phyloP scores from a whole-genome alignment of 2,797 vertebrate genomes.

The Orestias chungarensis region DNA sequence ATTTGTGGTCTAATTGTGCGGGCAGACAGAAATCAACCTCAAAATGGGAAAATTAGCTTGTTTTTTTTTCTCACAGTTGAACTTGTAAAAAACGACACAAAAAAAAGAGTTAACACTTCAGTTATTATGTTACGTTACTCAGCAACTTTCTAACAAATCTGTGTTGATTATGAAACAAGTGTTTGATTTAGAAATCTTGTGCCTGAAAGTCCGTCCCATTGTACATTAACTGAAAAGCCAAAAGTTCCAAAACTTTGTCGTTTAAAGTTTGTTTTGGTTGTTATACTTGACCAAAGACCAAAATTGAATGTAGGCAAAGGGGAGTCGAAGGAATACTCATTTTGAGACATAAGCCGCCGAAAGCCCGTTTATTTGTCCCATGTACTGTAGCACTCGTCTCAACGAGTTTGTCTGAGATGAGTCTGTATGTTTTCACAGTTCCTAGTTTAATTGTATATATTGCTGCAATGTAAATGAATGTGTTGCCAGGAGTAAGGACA shows the following conservation, averaged over 20 bases:
- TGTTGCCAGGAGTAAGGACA: no score
- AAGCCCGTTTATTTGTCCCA: conserved; percentile 63
- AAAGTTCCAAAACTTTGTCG: conserved; percentile 33
- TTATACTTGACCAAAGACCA: conserved; percentile 43
- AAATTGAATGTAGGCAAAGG: conserved; percentile 53
- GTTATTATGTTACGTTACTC: conserved; percentile 58
- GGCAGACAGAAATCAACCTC: conserved; percentile 65
- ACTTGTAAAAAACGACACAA: conserved; percentile 62
- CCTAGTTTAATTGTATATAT: no score
- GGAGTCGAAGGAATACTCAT: conserved; percentile 48
- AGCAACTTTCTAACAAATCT: conserved; percentile 55
- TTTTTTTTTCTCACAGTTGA: conserved; percentile 53
- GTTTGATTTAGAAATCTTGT: conserved; percentile 13
- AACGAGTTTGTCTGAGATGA: no score
- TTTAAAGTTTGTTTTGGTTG: conserved; percentile 45
- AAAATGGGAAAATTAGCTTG: conserved; percentile 62
- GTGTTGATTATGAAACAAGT: conserved; percentile 31
- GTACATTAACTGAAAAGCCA: conserved; percentile 13
- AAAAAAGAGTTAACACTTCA: conserved; percentile 63
- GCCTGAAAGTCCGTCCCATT: background rate
- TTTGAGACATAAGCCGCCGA: conserved; percentile 54
- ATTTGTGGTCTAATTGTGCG: conserved; percentile 75
- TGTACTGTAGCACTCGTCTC: no score
- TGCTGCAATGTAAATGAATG: no score
- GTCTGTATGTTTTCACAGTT: no score